Base-by-base conservation (phyloP, 2,888 invertebrate genomes). In the Encarsia formosa region DNA sequence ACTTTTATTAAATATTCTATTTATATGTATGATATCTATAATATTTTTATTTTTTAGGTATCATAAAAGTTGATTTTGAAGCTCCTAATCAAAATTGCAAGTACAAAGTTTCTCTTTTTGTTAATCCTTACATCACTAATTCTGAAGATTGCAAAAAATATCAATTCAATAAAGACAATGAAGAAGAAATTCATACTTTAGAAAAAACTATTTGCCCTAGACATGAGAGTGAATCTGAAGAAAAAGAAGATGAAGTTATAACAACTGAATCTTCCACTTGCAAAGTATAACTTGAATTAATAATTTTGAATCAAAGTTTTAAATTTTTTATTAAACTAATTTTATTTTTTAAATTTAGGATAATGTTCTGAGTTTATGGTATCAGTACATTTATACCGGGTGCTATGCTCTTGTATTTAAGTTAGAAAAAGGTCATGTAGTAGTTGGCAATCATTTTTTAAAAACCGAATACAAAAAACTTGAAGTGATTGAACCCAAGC, bases 311-410 rank as follows among this genome's bases (percentile, higher is more conserved):
- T 8, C 8, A 15, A 9, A 46, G 15, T 18, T 29, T 15, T 6
- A 18, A 8, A 5, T 44, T 38, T 18, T 4, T 16, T 18, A 40
- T 40, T 3, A 9, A 22, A 15, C n/a, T 4, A 18, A n/a, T 48
- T 23, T 15, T 4, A 23, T 24, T 34, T 34, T 16, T 4, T 31
- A 29, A 34, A 35, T 41, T 32, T 29, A 54, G 54, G 49, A 49
- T 23, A 41, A 47, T 3, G 6, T n/a, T 15, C 46, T 57, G 18
- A 42, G 5, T 13, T 15, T 58, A 9, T 58, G 53, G 51, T 58
- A 46, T 35, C 49, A 58, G 40, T 51, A 53, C 19, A 50, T 58
- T 26, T 56, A 53, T 24, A 56, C 53, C 13, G 58, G 58, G 32
- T 58, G 58, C 42, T 58, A 58, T 29, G 35, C 53, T 37, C 29